A percentile compares a stretch with the other conserved stretches of the same genome.
Conservation (phyloP, 2,888 invertebrate species). For the Ichneumoninae sp. region DNA sequence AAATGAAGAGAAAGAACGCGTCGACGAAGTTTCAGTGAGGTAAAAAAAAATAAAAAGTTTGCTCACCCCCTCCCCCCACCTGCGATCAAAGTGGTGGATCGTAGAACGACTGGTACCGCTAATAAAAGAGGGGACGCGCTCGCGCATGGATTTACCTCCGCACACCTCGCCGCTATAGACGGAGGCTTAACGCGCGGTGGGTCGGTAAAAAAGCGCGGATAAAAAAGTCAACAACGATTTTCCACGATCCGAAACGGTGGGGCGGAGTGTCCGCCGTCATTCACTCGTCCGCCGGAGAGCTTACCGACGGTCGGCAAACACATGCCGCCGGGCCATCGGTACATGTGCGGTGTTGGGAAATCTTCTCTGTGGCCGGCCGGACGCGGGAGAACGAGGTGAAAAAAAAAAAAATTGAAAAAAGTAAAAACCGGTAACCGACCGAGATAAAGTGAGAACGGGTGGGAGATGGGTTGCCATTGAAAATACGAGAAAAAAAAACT, state of each 20-base stretch:
- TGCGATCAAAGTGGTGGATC: neutral
- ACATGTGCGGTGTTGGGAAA: constrained; percentile 50
- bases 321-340: constrained; percentile 55
- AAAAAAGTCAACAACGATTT: constrained; percentile 60
- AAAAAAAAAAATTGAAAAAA: constrained; percentile 32
- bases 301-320: constrained; percentile 65
- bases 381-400: constrained; percentile 28
- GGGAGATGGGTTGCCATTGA: constrained; percentile 10
- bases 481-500: constrained; percentile 19
- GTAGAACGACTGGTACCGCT: neutral
- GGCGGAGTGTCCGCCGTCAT: constrained; percentile 50
- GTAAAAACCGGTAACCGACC: constrained; percentile 43
- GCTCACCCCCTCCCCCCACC: neutral
- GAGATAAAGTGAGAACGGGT: constrained; percentile 38
- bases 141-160: constrained; percentile 34
- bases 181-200: constrained; percentile 16
- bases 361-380: constrained; percentile 50
- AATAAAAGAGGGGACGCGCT: constrained; percentile 26
- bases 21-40: neutral
- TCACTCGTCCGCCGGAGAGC: constrained; percentile 41
- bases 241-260: constrained; percentile 53
- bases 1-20: neutral
- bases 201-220: constrained; percentile 59
- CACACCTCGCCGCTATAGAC: neutral
- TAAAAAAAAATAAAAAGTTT: neutral